phyloP scores from a whole-genome alignment of 2,113 vertebrate species.

The Salminus brasiliensis region DNA sequence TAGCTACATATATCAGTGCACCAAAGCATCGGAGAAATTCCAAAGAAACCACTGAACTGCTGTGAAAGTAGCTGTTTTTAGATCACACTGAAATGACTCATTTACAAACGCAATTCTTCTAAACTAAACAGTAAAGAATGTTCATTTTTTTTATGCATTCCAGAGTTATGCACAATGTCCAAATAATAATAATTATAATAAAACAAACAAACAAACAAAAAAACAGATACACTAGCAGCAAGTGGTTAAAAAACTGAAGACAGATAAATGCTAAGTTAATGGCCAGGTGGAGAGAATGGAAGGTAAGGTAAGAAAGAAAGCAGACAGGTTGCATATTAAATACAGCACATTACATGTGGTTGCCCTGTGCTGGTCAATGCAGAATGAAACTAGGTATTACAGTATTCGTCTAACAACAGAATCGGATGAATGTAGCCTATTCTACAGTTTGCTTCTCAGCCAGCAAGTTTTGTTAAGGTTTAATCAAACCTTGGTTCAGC shows the following conservation, averaged over 20 bases:
- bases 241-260: slow-evolving; percentile 88
- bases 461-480: slow-evolving; percentile 93
- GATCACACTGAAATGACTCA: slow-evolving; percentile 75
- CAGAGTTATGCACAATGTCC: slow-evolving; percentile 76
- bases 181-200: slow-evolving; percentile 45
- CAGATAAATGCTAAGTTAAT: slow-evolving; percentile 70
- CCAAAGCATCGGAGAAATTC: slow-evolving; percentile 75
- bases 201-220: slow-evolving; percentile 75
- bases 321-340: slow-evolving; percentile 87
- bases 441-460: slow-evolving; percentile 83
- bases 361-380: slow-evolving; percentile 85
- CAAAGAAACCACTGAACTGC: slow-evolving; percentile 79
- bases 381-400: slow-evolving; percentile 82
- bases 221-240: slow-evolving; percentile 83
- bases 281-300: slow-evolving; percentile 63
- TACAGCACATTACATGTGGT: slow-evolving; percentile 90
- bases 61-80: slow-evolving; percentile 72
- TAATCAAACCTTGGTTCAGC: slow-evolving; percentile 80
- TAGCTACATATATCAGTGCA: slow-evolving; percentile 77
- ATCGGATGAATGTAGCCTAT: slow-evolving; percentile 61
- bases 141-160: slow-evolving; percentile 76
- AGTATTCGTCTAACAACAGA: slow-evolving; percentile 78
- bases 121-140: slow-evolving; percentile 76
- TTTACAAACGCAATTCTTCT: slow-evolving; percentile 71
- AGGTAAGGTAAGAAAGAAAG: slow-evolving; percentile 70